Base-by-base conservation (phyloP, 2,888 invertebrate genomes). In the Gryllus longicercus region DNA sequence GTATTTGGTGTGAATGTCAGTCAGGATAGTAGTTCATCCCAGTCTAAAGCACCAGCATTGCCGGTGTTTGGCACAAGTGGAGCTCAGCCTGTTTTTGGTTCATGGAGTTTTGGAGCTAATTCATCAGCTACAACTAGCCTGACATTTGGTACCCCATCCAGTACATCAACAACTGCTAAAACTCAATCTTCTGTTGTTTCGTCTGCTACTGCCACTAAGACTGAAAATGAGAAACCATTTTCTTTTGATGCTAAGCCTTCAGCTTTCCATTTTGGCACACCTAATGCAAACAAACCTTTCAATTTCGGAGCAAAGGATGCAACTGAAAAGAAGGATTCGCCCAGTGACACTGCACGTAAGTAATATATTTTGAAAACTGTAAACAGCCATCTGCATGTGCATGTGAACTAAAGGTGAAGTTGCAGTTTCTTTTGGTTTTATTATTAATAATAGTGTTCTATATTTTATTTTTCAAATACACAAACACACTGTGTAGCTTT, bases 251-350 rank as follows among this genome's bases (percentile, higher is more conserved):
- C 82, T 51, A 80, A 81, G 81, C 75, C 82, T 38, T 74, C 76
- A 38, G 25, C 75, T 74, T 51, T 76, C 78, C 51, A 38, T 78
- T 18, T 83, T 84, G 76, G 83, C 81, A 83, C 80, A 75, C 82
- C 80, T 76, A 85, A 14, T 78, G 25, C 63, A 77, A 74, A 84
- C 50, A 82, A 84, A 21, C 84, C 84, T 1, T 85, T 86, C 80
- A 83, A 84, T 5, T 85, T 86, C 80, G 85, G 83, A 51, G 75
- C 23, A 50, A 80, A 51, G 74, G 51, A 38, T 21, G 76, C 51
- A 11, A 23, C n/a, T 75, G 23, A 38, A 11, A n/a, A 79, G 21
- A 18, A 63, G 49, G 77, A 79, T 10, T 38, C 79, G 16, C 49
- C 51, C 49, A 75, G 78, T 49, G 80, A 78, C 38, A 21, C 78